phyloP scores from a whole-genome alignment of 2,888 invertebrate genomes.

The Apocheima hispidaria region DNA sequence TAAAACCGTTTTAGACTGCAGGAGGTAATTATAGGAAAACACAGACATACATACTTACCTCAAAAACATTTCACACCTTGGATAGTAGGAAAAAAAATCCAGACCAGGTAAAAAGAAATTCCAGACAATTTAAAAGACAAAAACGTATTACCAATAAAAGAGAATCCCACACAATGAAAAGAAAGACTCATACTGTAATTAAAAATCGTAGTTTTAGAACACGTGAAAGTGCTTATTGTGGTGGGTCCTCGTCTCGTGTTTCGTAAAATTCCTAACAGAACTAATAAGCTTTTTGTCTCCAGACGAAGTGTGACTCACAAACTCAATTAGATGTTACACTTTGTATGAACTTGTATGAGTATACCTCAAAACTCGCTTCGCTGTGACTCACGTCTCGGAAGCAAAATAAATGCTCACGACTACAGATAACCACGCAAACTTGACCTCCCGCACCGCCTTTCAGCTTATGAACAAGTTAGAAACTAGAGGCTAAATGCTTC shows the following conservation, averaged over 20 bases:
- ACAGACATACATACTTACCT: too few relatives aligned
- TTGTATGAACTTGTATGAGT: conserved; percentile 48
- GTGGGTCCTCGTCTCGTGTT: conserved; percentile 12
- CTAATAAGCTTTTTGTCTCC: conserved; percentile 49
- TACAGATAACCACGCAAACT: conserved; percentile 54
- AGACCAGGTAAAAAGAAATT: too few relatives aligned
- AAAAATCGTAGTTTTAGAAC: neutral
- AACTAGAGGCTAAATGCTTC: conserved; percentile 22
- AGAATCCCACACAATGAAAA: neutral
- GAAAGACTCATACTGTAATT: neutral
- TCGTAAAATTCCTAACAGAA: conserved; percentile 34
- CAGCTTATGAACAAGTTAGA: conserved; percentile 34
- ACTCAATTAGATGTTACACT: conserved; percentile 66
- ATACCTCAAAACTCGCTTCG: conserved; percentile 56
- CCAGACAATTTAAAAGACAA: neutral
- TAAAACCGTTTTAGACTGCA: too few relatives aligned
- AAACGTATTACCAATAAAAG: neutral
- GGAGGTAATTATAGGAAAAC: too few relatives aligned
- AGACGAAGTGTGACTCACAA: conserved; percentile 52
- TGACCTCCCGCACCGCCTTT: conserved; percentile 51
- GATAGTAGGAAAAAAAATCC: too few relatives aligned
- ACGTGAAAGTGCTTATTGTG: neutral
- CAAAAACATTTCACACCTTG: too few relatives aligned
- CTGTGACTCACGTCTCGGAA: conserved; percentile 70
- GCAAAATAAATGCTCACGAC: conserved; percentile 63